Conservation (phyloP, 1,140 invertebrate species). For the Doryteuthis pealeii region DNA sequence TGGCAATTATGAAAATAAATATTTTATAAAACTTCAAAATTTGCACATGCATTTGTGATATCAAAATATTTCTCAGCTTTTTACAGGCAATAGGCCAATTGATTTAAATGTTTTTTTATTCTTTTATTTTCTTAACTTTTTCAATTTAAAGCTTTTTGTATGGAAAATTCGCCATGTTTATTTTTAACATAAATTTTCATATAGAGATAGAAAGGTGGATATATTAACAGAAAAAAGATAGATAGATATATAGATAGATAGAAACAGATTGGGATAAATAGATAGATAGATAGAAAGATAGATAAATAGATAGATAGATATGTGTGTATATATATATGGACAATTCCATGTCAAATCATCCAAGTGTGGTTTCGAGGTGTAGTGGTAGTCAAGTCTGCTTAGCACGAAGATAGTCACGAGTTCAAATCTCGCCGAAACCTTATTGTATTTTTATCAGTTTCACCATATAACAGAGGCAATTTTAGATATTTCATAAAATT, state of each 20-base stretch:
- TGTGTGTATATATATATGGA: too few relatives aligned
- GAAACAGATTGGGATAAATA: background rate
- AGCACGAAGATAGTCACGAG: too few relatives aligned
- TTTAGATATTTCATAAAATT: too few relatives aligned
- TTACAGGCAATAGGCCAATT: background rate
- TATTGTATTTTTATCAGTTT: too few relatives aligned
- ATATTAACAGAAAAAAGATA: background rate
- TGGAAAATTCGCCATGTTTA: background rate
- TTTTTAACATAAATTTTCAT: background rate
- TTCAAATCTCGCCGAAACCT: too few relatives aligned
- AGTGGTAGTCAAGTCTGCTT: too few relatives aligned
- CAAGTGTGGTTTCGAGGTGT: too few relatives aligned
- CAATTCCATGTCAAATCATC: background rate
- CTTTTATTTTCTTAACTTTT: background rate
- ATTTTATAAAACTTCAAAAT: too few relatives aligned
- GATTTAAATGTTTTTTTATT: background rate
- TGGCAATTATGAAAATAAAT: too few relatives aligned
- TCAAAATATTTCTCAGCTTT: too few relatives aligned
- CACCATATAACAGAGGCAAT: too few relatives aligned
- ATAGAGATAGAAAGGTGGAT: background rate
- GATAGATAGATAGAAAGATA: background rate
- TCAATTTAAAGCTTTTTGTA: background rate
- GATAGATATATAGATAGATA: background rate
- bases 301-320: background rate
- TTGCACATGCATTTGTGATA: too few relatives aligned